Percentiles rank a stretch among this genome's conserved stretches.
Conservation (phyloP, 2,797 vertebrate species). For the Eupleurogrammus muticus region DNA sequence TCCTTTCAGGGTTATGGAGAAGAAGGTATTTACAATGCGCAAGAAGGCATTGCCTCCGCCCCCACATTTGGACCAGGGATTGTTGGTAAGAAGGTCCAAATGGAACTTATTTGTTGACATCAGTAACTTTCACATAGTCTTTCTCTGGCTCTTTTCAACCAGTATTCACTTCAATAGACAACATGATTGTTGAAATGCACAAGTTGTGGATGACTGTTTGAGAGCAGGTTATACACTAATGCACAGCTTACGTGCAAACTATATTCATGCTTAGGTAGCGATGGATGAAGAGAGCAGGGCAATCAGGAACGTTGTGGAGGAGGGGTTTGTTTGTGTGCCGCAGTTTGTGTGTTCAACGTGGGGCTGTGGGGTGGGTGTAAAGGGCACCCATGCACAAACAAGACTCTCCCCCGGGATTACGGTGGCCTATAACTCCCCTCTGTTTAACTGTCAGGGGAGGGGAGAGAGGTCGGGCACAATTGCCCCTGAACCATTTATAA, state of each 20-base stretch:
- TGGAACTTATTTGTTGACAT: conserved; percentile 25
- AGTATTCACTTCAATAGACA: conserved; percentile 11
- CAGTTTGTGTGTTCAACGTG: conserved; percentile 63
- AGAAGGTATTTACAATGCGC: conserved; percentile 88
- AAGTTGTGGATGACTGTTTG: conserved; percentile 41
- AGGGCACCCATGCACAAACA: conserved; percentile 83
- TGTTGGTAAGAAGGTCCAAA: conserved; percentile 82
- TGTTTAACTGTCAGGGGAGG: conserved; percentile 74
- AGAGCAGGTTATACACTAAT: conserved; percentile 50
- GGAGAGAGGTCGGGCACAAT: conserved; percentile 74
- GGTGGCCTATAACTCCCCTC: conserved; percentile 71
- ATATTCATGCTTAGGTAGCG: conserved; percentile 64
- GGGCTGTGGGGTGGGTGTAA: conserved; percentile 60
- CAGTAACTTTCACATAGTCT: conserved; percentile 23
- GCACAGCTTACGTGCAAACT: conserved; percentile 56
- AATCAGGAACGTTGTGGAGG: conserved; percentile 72
- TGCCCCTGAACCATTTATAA: conserved; percentile 77
- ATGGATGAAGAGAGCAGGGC: conserved; percentile 60
- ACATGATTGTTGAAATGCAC: conserved; percentile 30
- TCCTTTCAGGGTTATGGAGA: conserved; percentile 87
- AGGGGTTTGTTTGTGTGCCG: conserved; percentile 71
- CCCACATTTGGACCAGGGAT: conserved; percentile 90
- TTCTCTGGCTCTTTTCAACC: conserved; percentile 4
- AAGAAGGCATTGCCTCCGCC: conserved; percentile 86
- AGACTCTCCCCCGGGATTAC: conserved; percentile 73